Base-by-base conservation (phyloP, 2,888 invertebrate species). In the Pyrgus malvae region DNA sequence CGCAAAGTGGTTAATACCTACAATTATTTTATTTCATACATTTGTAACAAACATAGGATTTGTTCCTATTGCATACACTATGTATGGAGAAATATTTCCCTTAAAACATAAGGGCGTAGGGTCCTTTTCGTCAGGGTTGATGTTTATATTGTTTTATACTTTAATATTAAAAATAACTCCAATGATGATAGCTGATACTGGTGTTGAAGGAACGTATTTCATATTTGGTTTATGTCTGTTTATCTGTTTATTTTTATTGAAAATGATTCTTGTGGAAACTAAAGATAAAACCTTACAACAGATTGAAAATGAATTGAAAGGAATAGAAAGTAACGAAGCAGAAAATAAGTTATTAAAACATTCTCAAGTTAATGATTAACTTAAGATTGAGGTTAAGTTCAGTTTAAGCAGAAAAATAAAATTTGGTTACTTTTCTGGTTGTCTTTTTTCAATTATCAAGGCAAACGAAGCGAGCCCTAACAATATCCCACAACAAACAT, bases 81-180 rank as follows among this genome's bases (percentile, higher is more conserved):
- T 75, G 27, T 48, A 65, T 4, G 63, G 70, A 0, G 76, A 77
- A 64, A 55, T 75, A 12, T 68, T 72, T 55, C 68, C 75, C 21
- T 60, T 77, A 23, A 68, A 74, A 6, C 51, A 69, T 3, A 72
- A 67, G 51, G 72, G 71, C 2, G 7, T 29, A 5, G 55, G 55
- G 6, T 38, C 42, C 27, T 40, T 48, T 37, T 37, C 63, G 2
- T 59, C 69, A 31, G 71, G 72, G 0, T 23, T 76, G n/a, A 53
- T 66, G 2, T 69, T 71, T 12, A 64, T 70, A 0, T 14, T 44
- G 1, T 60, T 70, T 1, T 72, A 65, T 40, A 59, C 64, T 5
- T 6, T 65, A 3, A 50, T 62, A 2, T 48, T 76, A 2, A 75
- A 70, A 46, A 5, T 69, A 4, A 74, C 72, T 2, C 69, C 75